A percentile compares a stretch with the other conserved stretches of the same genome.
These are phyloP conservation scores for Hypolimnas misippus DNA, from an alignment of 2,888 invertebrate species.

Conservation along the genomic window DNA sequence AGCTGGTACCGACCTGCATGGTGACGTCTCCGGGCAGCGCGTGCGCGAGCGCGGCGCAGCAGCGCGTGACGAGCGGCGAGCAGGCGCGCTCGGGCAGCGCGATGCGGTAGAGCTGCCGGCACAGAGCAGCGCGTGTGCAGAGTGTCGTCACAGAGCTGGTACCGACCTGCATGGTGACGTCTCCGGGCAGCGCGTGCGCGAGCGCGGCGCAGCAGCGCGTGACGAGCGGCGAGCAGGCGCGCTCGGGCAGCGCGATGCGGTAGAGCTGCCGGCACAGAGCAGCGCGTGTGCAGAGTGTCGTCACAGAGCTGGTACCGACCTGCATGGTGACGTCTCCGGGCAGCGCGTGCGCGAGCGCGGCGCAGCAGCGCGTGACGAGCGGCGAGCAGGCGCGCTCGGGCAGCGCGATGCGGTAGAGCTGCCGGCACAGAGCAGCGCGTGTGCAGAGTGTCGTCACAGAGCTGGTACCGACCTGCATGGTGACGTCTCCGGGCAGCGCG, in stretches of 20 bases:
- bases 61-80: too few species aligned
- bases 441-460: slow-evolving; percentile 64
- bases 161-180: slow-evolving; percentile 88
- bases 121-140: slow-evolving; percentile 86
- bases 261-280: slow-evolving; percentile 90
- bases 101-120: slow-evolving; percentile 87
- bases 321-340: slow-evolving; percentile 86
- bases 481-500: slow-evolving; percentile 89
- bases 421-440: slow-evolving; percentile 86
- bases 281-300: slow-evolving; percentile 89
- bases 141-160: neutral
- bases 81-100: too few species aligned
- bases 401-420: slow-evolving; percentile 89
- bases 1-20: too few species aligned
- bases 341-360: slow-evolving; percentile 88
- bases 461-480: slow-evolving; percentile 84
- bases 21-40: slow-evolving; percentile 88
- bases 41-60: slow-evolving; percentile 87
- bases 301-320: too few species aligned
- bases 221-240: slow-evolving; percentile 86
- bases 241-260: slow-evolving; percentile 88
- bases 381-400: too few species aligned
- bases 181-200: slow-evolving; percentile 88
- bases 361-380: slow-evolving; percentile 89
- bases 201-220: slow-evolving; percentile 89